These are phyloP conservation scores for Chaetops frenatus DNA, from an alignment of 2,113 vertebrate genomes.

Conservation along the genomic window DNA sequence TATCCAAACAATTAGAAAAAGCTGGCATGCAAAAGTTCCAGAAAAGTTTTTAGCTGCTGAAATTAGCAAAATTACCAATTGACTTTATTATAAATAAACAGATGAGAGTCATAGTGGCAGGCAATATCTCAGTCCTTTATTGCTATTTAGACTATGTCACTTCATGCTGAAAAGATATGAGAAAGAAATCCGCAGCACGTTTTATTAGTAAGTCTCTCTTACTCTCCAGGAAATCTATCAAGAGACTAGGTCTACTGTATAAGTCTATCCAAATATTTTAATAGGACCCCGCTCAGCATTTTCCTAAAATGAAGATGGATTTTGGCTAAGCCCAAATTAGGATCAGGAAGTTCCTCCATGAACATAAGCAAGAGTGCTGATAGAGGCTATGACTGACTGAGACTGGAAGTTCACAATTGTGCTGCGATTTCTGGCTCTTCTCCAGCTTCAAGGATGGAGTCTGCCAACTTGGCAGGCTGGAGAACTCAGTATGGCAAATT, in stretches of 20 bases:
- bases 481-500: slow-evolving; percentile 70
- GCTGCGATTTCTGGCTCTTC: slow-evolving; percentile 58
- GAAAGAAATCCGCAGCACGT: background rate
- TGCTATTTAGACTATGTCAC: background rate
- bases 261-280: slow-evolving; percentile 43
- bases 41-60: slow-evolving; percentile 21
- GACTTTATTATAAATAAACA: slow-evolving; percentile 8
- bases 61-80: background rate
- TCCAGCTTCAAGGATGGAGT: slow-evolving; percentile 55
- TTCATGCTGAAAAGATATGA: background rate
- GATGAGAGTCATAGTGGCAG: background rate
- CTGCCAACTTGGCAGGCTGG: slow-evolving; percentile 76
- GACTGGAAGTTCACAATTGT: slow-evolving; percentile 60
- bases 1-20: slow-evolving; percentile 16
- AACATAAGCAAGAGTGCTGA: slow-evolving; percentile 53
- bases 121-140: slow-evolving; percentile 1
- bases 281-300: slow-evolving; percentile 14
- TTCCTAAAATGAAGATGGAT: slow-evolving; percentile 38
- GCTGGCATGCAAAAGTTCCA: background rate
- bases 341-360: slow-evolving; percentile 21
- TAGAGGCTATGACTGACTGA: slow-evolving; percentile 65
- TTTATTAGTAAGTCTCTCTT: slow-evolving; percentile 6
- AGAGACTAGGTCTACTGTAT: background rate
- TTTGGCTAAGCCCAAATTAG: slow-evolving; percentile 42
- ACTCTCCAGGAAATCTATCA: background rate